Percentiles rank a stretch among this genome's conserved stretches.
These are phyloP conservation scores for Boleophthalmus pectinirostris DNA, from an alignment of 2,113 vertebrate genomes.

Conservation along the genomic window DNA sequence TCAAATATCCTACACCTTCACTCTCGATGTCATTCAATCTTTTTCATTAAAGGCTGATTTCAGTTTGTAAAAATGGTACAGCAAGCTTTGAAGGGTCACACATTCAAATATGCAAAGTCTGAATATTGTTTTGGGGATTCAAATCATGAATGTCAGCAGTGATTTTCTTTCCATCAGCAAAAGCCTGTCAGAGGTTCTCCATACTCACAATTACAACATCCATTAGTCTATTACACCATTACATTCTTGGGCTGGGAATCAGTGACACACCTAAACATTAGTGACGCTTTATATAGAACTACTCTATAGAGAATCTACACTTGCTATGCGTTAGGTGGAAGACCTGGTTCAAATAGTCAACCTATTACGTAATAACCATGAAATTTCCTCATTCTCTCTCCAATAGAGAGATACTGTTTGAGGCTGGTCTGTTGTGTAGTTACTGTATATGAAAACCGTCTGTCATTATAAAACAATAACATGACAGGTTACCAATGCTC, in stretches of 20 bases:
- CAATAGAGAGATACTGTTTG: conserved; percentile 31
- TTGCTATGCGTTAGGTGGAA: conserved; percentile 35
- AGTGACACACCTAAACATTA: conserved; percentile 62
- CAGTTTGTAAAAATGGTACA: conserved; percentile 26
- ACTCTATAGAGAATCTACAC: conserved; percentile 32
- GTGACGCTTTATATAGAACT: conserved; percentile 47
- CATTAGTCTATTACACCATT: conserved; percentile 69
- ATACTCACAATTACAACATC: conserved; percentile 64
- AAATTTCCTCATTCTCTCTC: background rate
- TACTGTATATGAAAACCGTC: conserved; percentile 29
- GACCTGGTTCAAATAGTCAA: conserved; percentile 46
- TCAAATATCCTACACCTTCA: conserved; percentile 50
- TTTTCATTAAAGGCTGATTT: conserved; percentile 17
- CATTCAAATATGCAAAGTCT: conserved; percentile 37
- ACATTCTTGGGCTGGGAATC: conserved; percentile 77
- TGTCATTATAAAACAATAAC: conserved; percentile 35
- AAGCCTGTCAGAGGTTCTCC: conserved; percentile 38
- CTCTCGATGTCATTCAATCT: conserved; percentile 26
- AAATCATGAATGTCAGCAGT: conserved; percentile 25
- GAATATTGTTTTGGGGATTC: conserved; percentile 36
- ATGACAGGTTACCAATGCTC: conserved; percentile 42
- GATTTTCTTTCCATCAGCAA: conserved; percentile 55
- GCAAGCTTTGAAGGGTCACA: conserved; percentile 30
- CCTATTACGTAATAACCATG: conserved; percentile 12
- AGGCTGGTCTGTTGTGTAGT: conserved; percentile 28